Conservation (phyloP, 1,140 invertebrate genomes). For the Drosophila paulistorum region DNA sequence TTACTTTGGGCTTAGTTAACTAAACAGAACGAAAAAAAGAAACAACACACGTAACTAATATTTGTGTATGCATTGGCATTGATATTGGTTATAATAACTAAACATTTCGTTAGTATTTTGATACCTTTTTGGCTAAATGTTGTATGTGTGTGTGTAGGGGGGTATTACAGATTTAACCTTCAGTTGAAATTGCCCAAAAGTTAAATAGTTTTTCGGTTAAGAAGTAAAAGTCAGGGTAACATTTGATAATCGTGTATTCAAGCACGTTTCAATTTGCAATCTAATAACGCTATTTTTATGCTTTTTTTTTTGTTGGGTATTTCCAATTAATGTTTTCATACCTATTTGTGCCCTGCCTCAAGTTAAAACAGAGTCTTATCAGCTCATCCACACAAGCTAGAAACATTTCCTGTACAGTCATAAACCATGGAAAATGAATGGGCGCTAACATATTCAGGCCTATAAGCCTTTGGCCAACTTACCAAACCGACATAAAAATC, state of each 20-base stretch:
- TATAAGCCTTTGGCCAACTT: slow-evolving; percentile 31
- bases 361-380: slow-evolving; percentile 42
- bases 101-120: slow-evolving; percentile 52
- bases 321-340: slow-evolving; percentile 19
- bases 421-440: slow-evolving; percentile 55
- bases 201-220: neutral
- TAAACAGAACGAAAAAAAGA: slow-evolving; percentile 46
- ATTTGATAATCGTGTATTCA: neutral
- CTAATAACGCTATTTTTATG: neutral
- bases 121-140: slow-evolving; percentile 15
- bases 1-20: slow-evolving; percentile 70
- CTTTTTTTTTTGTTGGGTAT: neutral
- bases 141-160: too few species aligned
- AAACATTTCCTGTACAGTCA: slow-evolving; percentile 47
- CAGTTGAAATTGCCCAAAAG: neutral
- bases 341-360: slow-evolving; percentile 42
- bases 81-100: slow-evolving; percentile 72
- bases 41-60: too few species aligned
- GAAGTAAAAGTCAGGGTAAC: neutral
- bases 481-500: slow-evolving; percentile 60
- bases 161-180: neutral
- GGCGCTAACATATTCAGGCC: slow-evolving; percentile 28
- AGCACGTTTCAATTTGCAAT: slow-evolving; percentile 4
- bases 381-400: slow-evolving; percentile 28
- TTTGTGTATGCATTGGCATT: slow-evolving; percentile 68